These are phyloP conservation scores for Lepidurus apus DNA, from an alignment of 1,140 invertebrate genomes.

Conservation along the genomic window DNA sequence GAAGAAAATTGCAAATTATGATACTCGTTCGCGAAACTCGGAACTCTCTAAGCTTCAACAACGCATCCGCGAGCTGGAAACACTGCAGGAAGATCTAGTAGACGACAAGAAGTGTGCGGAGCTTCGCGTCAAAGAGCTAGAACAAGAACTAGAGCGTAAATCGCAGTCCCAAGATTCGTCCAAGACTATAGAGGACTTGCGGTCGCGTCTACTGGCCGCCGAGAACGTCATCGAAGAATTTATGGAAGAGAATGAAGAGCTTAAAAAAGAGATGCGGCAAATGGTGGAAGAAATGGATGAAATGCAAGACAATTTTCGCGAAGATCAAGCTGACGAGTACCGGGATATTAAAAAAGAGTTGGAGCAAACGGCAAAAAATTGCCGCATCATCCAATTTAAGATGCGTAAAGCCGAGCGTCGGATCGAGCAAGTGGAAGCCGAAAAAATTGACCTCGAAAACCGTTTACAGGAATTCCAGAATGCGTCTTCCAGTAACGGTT, in stretches of 20 bases:
- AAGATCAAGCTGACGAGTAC: slow-evolving; percentile 96
- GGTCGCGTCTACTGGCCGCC: slow-evolving; percentile 71
- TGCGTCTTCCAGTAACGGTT: not conserved
- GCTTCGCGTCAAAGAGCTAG: slow-evolving; percentile 63
- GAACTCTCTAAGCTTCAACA: slow-evolving; percentile 63
- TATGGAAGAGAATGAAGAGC: slow-evolving; percentile 93
- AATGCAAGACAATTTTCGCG: slow-evolving; percentile 93
- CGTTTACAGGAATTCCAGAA: slow-evolving; percentile 34
- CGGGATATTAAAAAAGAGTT: slow-evolving; percentile 86
- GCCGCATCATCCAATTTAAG: slow-evolving; percentile 96
- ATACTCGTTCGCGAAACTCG: slow-evolving; percentile 31
- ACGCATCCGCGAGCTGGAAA: slow-evolving; percentile 74
- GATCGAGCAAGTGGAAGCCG: slow-evolving; percentile 79
- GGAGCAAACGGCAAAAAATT: slow-evolving; percentile 95
- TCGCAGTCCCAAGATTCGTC: slow-evolving; percentile 26
- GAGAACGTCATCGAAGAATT: slow-evolving; percentile 86
- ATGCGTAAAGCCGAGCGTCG: slow-evolving; percentile 90
- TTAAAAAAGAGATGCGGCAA: slow-evolving; percentile 87
- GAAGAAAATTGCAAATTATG: slow-evolving; percentile 35
- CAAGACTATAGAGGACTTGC: slow-evolving; percentile 54
- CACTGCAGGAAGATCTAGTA: slow-evolving; percentile 66
- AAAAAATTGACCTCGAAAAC: slow-evolving; percentile 63
- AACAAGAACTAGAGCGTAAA: slow-evolving; percentile 50
- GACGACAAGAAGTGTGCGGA: slow-evolving; percentile 73
- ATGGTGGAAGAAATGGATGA: slow-evolving; percentile 96